Evolutionary conservation across 1,140 invertebrate genomes (phyloP).

Genomic region (Yoshiicerus persimilis): DNA sequence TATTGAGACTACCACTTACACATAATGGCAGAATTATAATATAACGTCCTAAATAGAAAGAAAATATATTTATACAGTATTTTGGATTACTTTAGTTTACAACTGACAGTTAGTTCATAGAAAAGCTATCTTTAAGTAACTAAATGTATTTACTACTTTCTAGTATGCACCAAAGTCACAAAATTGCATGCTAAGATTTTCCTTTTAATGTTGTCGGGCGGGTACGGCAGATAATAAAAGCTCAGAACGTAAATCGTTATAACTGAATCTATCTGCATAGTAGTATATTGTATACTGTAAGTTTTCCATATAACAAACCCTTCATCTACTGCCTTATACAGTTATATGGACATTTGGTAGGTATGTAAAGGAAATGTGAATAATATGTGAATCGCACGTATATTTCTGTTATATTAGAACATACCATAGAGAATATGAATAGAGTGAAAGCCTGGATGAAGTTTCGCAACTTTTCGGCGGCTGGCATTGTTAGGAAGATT

Average conservation of each 20-base stretch:
- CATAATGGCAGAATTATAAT: background rate
- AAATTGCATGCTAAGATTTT: background rate
- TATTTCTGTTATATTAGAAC: background rate
- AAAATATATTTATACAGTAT: background rate
- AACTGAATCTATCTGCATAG: background rate
- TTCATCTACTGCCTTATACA: no score
- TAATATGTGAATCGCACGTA: background rate
- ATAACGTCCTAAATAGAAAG: background rate
- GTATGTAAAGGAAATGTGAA: no score
- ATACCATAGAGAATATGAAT: background rate
- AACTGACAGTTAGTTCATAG: background rate
- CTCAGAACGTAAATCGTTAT: background rate
- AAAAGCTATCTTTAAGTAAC: background rate
- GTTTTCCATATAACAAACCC: no score
- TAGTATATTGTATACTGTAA: no score
- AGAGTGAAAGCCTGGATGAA: background rate
- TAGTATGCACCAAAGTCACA: background rate
- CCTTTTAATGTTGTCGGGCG: background rate
- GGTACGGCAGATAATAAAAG: background rate
- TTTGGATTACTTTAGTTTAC: background rate
- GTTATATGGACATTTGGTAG: no score
- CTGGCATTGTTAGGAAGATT: background rate
- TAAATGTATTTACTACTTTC: background rate
- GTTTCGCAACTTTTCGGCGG: background rate
- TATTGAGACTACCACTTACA: no score